A percentile compares a stretch with the other conserved stretches of the same genome.
Evolutionary conservation across 2,888 invertebrate genomes (phyloP).

Genomic region (Trissolcus brochymenae): DNA sequence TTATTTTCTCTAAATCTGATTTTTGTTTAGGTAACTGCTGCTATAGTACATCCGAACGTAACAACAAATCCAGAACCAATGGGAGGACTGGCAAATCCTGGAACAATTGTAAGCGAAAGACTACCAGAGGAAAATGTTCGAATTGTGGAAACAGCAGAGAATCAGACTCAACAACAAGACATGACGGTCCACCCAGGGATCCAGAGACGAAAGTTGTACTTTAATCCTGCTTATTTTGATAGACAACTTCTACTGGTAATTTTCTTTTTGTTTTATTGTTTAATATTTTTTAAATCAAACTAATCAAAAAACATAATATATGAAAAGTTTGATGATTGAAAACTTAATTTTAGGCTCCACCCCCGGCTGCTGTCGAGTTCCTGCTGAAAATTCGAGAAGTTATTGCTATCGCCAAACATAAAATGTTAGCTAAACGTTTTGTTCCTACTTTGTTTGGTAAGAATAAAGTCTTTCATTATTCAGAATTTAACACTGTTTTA

Average conservation of each 20-base stretch:
- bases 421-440: slow-evolving; percentile 89
- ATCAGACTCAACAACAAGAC: slow-evolving; percentile 68
- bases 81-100: slow-evolving; percentile 73
- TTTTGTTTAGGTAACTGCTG: slow-evolving; percentile 81
- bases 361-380: slow-evolving; percentile 93
- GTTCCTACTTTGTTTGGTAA: slow-evolving; percentile 83
- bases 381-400: slow-evolving; percentile 92
- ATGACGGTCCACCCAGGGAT: slow-evolving; percentile 78
- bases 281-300: background rate
- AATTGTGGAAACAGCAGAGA: slow-evolving; percentile 87
- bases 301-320: background rate
- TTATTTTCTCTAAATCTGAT: background rate
- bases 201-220: slow-evolving; percentile 88
- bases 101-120: slow-evolving; percentile 78
- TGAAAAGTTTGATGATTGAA: background rate
- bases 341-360: slow-evolving; percentile 84
- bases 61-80: slow-evolving; percentile 67
- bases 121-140: slow-evolving; percentile 91
- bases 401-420: slow-evolving; percentile 91
- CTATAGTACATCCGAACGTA: slow-evolving; percentile 82
- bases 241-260: slow-evolving; percentile 88
- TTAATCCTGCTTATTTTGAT: slow-evolving; percentile 94
- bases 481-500: background rate
- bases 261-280: too few relatives aligned
- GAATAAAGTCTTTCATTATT: slow-evolving; percentile 2